Evolutionary conservation across 2,113 vertebrate species (phyloP).

Genomic region (Panthera leo): DNA sequence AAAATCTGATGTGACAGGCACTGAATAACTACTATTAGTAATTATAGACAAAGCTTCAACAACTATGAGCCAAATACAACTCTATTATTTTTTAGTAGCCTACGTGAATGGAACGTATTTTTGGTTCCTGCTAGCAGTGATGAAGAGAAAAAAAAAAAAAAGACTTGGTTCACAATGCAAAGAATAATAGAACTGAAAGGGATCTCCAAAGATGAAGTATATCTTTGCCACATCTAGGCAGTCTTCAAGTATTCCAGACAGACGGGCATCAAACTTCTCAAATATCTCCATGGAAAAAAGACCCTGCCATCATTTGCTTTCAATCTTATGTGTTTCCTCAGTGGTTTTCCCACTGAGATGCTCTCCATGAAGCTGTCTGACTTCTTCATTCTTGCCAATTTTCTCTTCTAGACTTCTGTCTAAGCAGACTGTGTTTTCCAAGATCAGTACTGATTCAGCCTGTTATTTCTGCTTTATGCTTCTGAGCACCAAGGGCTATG

Average conservation of each 20-base stretch:
- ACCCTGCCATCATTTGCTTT: conserved; percentile 59
- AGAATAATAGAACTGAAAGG: not conserved
- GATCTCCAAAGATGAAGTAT: not conserved
- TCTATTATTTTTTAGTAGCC: not conserved
- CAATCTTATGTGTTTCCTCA: conserved; percentile 51
- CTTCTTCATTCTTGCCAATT: conserved; percentile 71
- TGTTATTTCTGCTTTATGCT: conserved; percentile 71
- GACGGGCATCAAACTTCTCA: conserved; percentile 39
- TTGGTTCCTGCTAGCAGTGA: not conserved
- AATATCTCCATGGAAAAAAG: conserved; percentile 23
- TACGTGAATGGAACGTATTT: conserved; percentile 24
- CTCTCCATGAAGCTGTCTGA: conserved; percentile 72
- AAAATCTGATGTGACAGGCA: conserved; percentile 27
- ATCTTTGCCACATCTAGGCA: not conserved
- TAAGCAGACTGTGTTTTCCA: conserved; percentile 73
- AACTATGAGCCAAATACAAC: conserved; percentile 4
- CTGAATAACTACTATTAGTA: conserved; percentile 41
- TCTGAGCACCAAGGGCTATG: conserved; percentile 61
- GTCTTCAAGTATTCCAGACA: not conserved
- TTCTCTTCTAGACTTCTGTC: conserved; percentile 67
- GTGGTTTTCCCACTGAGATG: conserved; percentile 68
- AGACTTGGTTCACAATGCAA: conserved; percentile 5
- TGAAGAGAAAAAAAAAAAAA: not conserved
- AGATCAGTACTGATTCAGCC: conserved; percentile 59
- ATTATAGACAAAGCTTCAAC: conserved; percentile 15